Conservation (phyloP, 2,797 vertebrate species). For the Avahi laniger region DNA sequence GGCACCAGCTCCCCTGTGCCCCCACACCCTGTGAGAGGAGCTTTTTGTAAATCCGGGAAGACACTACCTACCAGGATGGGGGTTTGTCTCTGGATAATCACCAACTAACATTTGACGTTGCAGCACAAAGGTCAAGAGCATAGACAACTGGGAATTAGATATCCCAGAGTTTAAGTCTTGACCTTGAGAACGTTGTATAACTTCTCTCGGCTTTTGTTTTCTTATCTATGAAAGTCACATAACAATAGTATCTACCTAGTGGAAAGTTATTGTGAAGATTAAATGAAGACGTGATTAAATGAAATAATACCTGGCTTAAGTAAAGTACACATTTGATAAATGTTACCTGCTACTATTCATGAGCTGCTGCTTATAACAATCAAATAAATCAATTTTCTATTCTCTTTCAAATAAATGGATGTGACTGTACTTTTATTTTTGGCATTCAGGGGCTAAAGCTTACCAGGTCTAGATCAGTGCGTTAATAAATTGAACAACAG, state of each 20-base stretch:
- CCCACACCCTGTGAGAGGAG: fast-evolving
- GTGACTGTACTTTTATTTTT: background rate
- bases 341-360: background rate
- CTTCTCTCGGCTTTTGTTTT: background rate
- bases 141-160: background rate
- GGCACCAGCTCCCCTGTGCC: fast-evolving
- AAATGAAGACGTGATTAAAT: background rate
- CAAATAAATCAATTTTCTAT: background rate
- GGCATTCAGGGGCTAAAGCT: background rate
- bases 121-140: background rate
- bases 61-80: too few species aligned
- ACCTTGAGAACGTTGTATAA: background rate
- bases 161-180: background rate
- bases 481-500: background rate
- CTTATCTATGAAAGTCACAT: background rate
- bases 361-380: background rate
- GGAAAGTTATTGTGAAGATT: background rate
- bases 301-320: background rate
- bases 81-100: background rate
- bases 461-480: background rate
- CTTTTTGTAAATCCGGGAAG: background rate
- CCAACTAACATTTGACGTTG: background rate
- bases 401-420: background rate
- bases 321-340: background rate
- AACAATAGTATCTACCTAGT: background rate